Base-by-base conservation (phyloP, 2,888 invertebrate genomes). In the Microchrysa polita region DNA sequence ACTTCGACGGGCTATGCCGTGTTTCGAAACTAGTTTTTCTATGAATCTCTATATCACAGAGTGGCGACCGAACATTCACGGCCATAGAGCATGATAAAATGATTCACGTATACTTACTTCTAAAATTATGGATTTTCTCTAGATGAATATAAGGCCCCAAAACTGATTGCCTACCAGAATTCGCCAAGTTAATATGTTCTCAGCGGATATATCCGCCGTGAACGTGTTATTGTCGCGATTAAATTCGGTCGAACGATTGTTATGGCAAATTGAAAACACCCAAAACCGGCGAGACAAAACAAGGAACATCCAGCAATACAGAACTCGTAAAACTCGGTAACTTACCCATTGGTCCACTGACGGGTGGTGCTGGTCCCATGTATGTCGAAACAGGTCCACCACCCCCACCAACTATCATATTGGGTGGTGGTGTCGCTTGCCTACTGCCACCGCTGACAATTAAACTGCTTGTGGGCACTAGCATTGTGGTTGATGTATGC, bases 401-500 rank as follows among this genome's bases (percentile, higher is more conserved):
- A 16, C 73, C 63, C 2, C 52, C 40, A 16, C 73, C 63, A 2
- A 52, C 40, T 55, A 77, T 76, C 74, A 78, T 71, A 63, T 74
- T 81, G 72, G 79, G 80, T 73, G 81, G 81, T 40, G 82, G 79
- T 20, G 82, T 79, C 72, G 79, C 77, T 77, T 80, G 80, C 67
- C 79, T 78, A 7, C 73, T 67, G 20, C 76, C 59, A 63, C 76
- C 75, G 59, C 75, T 77, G 27, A 80, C 78, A 40, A 80, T 77
- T 76, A 81, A 77, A 73, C 80, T 80, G 76, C 78, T 78, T 71
- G 79, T 79, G 53, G 83, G 83, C 80, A 84, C 83, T 59, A 83
- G 79, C 78, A 84, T 81, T 34, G 83, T 82, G 69, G 83, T 81
- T 55, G 81, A 80, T 74, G 78, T 77, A 61, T 78, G 79, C 44